Percentiles rank a stretch among this genome's conserved stretches.
Evolutionary conservation across 2,797 vertebrate species (phyloP).

Genomic region (Pelochelys cantorii): DNA sequence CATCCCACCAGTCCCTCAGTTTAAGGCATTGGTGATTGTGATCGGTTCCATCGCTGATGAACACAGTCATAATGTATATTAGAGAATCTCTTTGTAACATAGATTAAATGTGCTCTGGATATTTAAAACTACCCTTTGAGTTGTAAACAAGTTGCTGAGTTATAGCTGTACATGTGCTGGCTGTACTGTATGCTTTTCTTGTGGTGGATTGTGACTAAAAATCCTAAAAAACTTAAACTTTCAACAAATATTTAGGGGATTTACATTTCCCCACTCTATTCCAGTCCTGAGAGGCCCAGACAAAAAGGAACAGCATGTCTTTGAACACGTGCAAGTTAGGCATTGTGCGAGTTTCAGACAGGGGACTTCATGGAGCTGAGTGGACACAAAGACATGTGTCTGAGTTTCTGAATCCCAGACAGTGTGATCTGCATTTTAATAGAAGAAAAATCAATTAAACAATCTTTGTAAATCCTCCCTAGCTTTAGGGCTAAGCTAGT

Average conservation of each 20-base stretch:
- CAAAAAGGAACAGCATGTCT: conserved; percentile 80
- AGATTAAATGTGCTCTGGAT: neutral
- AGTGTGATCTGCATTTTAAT: conserved; percentile 85
- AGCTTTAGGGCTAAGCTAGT: conserved; percentile 48
- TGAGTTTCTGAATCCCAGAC: conserved; percentile 79
- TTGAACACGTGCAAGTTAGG: conserved; percentile 70
- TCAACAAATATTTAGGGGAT: conserved; percentile 29
- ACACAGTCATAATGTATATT: neutral
- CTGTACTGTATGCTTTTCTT: neutral
- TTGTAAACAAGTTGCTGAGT: accelerated
- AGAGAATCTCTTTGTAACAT: accelerated
- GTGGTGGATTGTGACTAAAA: neutral
- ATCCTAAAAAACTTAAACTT: neutral
- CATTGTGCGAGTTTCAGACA: conserved; percentile 81
- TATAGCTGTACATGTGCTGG: accelerated
- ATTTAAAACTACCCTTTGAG: accelerated
- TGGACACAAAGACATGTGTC: conserved; percentile 81
- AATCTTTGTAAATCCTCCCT: conserved; percentile 76
- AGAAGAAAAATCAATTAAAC: conserved; percentile 85
- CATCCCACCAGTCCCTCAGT: conserved; percentile 19
- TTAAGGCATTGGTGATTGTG: neutral
- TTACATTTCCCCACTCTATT: conserved; percentile 44
- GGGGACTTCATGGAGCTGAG: conserved; percentile 76
- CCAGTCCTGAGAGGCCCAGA: conserved; percentile 69
- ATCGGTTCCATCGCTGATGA: neutral